These are phyloP conservation scores for Holocentrus rufus DNA, from an alignment of 2,797 vertebrate species.

Conservation along the genomic window DNA sequence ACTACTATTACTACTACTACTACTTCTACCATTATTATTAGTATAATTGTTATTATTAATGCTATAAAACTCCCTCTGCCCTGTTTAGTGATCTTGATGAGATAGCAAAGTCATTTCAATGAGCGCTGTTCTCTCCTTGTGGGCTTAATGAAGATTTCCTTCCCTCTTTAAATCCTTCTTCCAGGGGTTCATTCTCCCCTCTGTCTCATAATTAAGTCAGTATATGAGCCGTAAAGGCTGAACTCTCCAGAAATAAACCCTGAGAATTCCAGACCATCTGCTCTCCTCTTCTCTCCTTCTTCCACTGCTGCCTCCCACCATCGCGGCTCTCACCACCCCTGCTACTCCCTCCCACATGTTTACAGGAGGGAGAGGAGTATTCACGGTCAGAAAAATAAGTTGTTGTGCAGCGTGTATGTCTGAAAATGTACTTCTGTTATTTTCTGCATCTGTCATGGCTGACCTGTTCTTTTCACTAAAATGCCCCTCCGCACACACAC, in stretches of 20 bases:
- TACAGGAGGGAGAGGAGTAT: slow-evolving; percentile 42
- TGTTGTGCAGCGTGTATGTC: slow-evolving; percentile 21
- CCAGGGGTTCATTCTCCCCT: slow-evolving; percentile 74
- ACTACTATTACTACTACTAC: no score
- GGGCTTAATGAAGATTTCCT: slow-evolving; percentile 71
- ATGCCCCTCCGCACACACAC: background rate
- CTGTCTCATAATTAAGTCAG: slow-evolving; percentile 80
- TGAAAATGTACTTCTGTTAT: background rate
- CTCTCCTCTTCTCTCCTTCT: slow-evolving; percentile 47
- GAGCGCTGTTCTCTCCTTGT: slow-evolving; percentile 43
- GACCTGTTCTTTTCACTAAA: slow-evolving; percentile 21
- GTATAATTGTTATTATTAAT: background rate
- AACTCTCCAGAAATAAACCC: slow-evolving; percentile 78
- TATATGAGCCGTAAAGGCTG: slow-evolving; percentile 82
- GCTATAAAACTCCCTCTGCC: slow-evolving; percentile 12
- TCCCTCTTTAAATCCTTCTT: slow-evolving; percentile 71
- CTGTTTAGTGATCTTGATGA: slow-evolving; percentile 38
- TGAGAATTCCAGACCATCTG: slow-evolving; percentile 77
- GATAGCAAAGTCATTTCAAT: slow-evolving; percentile 49
- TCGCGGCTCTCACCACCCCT: slow-evolving; percentile 34
- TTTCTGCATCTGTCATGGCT: slow-evolving; percentile 25
- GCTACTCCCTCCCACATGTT: slow-evolving; percentile 59
- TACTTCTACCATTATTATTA: background rate
- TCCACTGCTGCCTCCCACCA: slow-evolving; percentile 28
- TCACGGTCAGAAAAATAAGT: slow-evolving; percentile 8